These are phyloP conservation scores for Halichoerus grypus DNA, from an alignment of 2,113 vertebrate genomes.

Conservation along the genomic window DNA sequence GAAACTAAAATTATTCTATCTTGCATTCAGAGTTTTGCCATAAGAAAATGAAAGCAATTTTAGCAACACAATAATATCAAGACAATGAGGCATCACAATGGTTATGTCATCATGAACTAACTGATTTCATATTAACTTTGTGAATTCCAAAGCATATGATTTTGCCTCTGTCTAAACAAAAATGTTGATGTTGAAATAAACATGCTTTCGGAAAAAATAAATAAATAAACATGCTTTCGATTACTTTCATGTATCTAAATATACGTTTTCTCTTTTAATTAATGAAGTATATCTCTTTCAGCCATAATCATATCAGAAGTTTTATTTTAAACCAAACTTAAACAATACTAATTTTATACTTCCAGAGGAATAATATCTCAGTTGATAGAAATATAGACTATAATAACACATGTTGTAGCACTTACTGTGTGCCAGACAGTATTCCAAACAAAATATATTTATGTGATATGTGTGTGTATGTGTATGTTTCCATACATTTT, in stretches of 20 bases:
- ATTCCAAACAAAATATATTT: not conserved
- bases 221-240: not conserved
- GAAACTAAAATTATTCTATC: not conserved
- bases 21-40: not conserved
- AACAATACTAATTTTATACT: not conserved
- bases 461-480: not conserved
- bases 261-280: not conserved
- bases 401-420: not conserved
- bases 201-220: not conserved
- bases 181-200: not conserved
- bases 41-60: not conserved
- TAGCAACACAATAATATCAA: not conserved
- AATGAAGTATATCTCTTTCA: not conserved
- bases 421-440: not conserved
- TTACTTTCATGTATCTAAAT: not conserved
- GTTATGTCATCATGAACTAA: not conserved
- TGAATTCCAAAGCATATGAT: not conserved
- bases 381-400: not conserved
- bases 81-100: not conserved
- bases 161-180: not conserved
- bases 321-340: not conserved
- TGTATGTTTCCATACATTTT: not conserved
- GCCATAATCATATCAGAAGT: not conserved
- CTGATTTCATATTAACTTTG: not conserved
- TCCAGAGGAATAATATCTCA: not conserved